Evolutionary conservation across 1,140 invertebrate genomes (phyloP).

Genomic region (Macrocentrus cingulum): DNA sequence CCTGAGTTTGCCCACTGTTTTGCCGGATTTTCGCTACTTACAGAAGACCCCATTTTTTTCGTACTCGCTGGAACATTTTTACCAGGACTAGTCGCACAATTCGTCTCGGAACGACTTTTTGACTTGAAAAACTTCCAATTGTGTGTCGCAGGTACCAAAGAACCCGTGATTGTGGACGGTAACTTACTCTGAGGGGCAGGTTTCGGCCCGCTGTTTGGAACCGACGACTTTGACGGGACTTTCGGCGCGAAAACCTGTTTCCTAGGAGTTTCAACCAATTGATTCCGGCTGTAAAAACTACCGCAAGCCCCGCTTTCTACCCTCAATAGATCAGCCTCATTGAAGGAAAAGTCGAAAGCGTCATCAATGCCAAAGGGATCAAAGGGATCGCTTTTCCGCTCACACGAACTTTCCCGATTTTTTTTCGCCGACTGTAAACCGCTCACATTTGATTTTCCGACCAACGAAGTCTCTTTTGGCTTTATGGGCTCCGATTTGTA

Average conservation of each 20-base stretch:
- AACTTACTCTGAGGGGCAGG: too few relatives aligned
- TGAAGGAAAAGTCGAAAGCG: conserved; percentile 41
- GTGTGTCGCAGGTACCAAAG: background rate
- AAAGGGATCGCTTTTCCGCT: too few relatives aligned
- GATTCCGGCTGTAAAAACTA: too few relatives aligned
- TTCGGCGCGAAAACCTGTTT: too few relatives aligned
- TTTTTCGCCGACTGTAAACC: background rate
- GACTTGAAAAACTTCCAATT: conserved; percentile 44
- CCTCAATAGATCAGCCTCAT: conserved; percentile 26
- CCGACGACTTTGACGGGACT: too few relatives aligned
- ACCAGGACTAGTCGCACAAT: conserved; percentile 14
- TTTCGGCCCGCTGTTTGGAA: too few relatives aligned
- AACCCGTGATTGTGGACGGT: background rate
- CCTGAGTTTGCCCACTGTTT: conserved; percentile 11
- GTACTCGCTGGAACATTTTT: conserved; percentile 12
- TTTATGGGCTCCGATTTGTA: conserved; percentile 8
- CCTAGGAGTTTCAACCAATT: too few relatives aligned
- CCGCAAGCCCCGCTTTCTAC: too few relatives aligned
- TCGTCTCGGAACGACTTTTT: conserved; percentile 40
- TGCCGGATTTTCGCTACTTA: conserved; percentile 31
- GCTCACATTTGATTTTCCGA: too few relatives aligned
- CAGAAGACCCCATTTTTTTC: conserved; percentile 11
- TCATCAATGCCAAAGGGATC: conserved; percentile 34
- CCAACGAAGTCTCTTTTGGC: too few relatives aligned
- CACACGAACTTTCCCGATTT: background rate